Conservation (phyloP, 2,888 invertebrate genomes). For the Tetragonisca angustula region DNA sequence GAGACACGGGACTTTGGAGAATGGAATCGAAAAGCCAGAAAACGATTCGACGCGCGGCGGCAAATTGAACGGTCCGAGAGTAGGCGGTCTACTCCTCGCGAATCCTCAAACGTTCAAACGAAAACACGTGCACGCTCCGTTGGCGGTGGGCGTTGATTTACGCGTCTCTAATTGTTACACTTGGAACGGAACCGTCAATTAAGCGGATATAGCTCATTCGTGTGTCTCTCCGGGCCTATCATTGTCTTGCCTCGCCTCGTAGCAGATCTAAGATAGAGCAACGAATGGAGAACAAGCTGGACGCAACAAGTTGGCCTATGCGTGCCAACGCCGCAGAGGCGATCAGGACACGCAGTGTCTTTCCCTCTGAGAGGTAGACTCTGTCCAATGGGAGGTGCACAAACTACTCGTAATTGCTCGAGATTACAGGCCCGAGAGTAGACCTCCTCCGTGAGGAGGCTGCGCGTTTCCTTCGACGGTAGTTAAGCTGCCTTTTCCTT, state of each 20-base stretch:
- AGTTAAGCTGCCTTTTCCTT: conserved; percentile 66
- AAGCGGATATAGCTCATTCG: conserved; percentile 46
- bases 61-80: conserved; percentile 46
- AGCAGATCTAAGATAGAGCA: conserved; percentile 58
- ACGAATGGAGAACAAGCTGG: no score
- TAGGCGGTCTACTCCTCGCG: conserved; percentile 39
- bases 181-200: conserved; percentile 60
- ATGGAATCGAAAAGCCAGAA: conserved; percentile 27
- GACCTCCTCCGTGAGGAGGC: conserved; percentile 62
- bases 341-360: conserved; percentile 52
- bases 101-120: conserved; percentile 38
- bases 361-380: conserved; percentile 38
- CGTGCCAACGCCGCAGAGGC: background rate
- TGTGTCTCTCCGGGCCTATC: conserved; percentile 43
- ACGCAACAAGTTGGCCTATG: conserved; percentile 22
- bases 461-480: conserved; percentile 49
- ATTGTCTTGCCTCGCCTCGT: conserved; percentile 25
- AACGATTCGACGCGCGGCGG: background rate
- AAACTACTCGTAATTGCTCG: conserved; percentile 76
- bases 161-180: conserved; percentile 56
- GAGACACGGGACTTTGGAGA: conserved; percentile 19
- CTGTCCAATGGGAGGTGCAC: conserved; percentile 72
- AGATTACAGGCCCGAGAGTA: conserved; percentile 76
- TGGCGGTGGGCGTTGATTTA: conserved; percentile 61
- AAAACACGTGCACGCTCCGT: conserved; percentile 10